These are phyloP conservation scores for Seriola dumerili DNA, from an alignment of 2,113 vertebrate species.

Conservation along the genomic window DNA sequence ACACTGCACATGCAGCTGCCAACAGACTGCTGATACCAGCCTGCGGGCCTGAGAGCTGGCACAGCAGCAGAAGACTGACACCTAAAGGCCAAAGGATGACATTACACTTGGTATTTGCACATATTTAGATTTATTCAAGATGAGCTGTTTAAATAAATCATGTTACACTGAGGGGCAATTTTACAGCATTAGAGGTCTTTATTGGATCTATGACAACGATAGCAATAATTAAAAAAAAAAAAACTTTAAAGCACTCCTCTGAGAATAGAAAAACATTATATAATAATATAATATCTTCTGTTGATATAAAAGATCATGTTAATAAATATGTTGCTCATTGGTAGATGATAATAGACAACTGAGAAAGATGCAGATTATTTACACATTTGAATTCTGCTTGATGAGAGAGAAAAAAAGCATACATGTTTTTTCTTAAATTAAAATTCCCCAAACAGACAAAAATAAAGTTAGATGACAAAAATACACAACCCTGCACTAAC, in stretches of 20 bases:
- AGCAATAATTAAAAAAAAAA: constrained; percentile 39
- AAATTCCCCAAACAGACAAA: constrained; percentile 20
- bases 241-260: constrained; percentile 24
- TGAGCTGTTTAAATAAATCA: background rate
- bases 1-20: constrained; percentile 25
- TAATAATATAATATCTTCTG: constrained; percentile 48
- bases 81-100: constrained; percentile 34
- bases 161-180: background rate
- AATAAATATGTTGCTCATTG: constrained; percentile 74
- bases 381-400: constrained; percentile 46
- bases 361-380: constrained; percentile 55
- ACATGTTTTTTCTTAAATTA: constrained; percentile 36
- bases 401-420: constrained; percentile 22
- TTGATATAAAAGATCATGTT: constrained; percentile 40
- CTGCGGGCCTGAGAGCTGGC: background rate
- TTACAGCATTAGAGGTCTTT: constrained; percentile 61
- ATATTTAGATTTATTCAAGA: background rate
- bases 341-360: constrained; percentile 20
- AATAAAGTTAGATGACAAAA: constrained; percentile 16
- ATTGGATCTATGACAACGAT: constrained; percentile 37
- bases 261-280: constrained; percentile 38
- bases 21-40: constrained; percentile 17
- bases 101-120: background rate
- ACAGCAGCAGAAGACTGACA: constrained; percentile 8
- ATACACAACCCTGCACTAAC: constrained; percentile 13